phyloP scores from a whole-genome alignment of 2,797 vertebrate genomes.

The Chelmon rostratus region DNA sequence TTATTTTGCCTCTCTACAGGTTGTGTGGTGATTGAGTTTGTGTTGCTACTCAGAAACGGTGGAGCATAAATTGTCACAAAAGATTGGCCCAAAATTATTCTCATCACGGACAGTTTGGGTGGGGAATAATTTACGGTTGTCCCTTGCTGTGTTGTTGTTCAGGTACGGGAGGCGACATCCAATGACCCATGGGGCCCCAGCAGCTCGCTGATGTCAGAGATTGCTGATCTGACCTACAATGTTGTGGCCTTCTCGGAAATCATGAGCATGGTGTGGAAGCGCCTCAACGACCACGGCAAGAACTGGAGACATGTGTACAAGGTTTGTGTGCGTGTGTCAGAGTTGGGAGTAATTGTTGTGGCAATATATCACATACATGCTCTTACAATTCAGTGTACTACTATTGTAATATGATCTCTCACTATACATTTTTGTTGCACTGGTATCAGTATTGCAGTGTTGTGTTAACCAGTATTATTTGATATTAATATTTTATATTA shows the following conservation, averaged over 20 bases:
- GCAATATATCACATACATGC: background rate
- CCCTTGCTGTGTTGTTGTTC: constrained; percentile 24
- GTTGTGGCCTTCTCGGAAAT: constrained; percentile 97
- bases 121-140: constrained; percentile 16
- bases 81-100: constrained; percentile 18
- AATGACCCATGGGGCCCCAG: constrained; percentile 97
- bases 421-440: background rate
- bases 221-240: constrained; percentile 95
- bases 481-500: no score
- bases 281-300: constrained; percentile 96
- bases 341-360: constrained; percentile 2
- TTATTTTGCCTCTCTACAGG: constrained; percentile 32
- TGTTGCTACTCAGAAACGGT: constrained; percentile 27
- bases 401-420: background rate
- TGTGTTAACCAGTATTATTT: background rate
- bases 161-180: constrained; percentile 93
- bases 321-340: constrained; percentile 76
- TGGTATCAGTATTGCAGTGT: background rate
- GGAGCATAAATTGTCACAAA: constrained; percentile 8
- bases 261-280: constrained; percentile 98
- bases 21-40: constrained; percentile 39
- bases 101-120: background rate
- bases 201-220: constrained; percentile 96
- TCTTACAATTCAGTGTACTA: background rate
- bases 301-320: constrained; percentile 98